Evolutionary conservation across 2,113 vertebrate species (phyloP), one percentile per base, ranked within the genome.

Genomic region (Heterotilapia buettikoferi): DNA sequence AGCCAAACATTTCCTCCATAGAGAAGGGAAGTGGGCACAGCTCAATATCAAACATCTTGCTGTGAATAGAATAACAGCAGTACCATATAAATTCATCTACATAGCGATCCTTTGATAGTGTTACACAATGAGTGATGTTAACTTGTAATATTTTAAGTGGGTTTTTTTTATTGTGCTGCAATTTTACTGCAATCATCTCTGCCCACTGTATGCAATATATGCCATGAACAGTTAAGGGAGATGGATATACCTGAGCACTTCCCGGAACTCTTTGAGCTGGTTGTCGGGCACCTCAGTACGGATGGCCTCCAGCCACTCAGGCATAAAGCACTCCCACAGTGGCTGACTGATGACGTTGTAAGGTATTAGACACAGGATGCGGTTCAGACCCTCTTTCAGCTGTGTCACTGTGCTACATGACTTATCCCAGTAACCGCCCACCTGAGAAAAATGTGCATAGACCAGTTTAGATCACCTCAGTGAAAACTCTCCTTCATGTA

Each of bases 1-100:
- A 99, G 84, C 98, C 98, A 93, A 99, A 99, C 99, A 99, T 99
- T 95, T 99, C 99, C 92, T 99, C 99, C 99, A 99, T 98, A 89
- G 98, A 99, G 95, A 99, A 99, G 10, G 99, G 99, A 33, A 99
- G 97, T 43, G 99, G 98, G 83, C 99, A 99, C 89, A 99, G 97
- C 92, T 99, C 99, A 57, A 99, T 99, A 90, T 99, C 99, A 97
- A 99, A 99, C 99, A 99, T 99, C 96, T 99, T 99, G 95, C 99
- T 99, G 95, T 43, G 91, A 90, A 82, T 10, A 91, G 26, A 94
- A 89, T 21, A 84, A 82, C 4, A 47, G 18, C 26, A 66, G 2
- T 2, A 21, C 53, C 5, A 43, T 29, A 33, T 47, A 6, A 73
- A 73, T 29, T 52, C 5, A 68, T 56, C 40, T 26, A 53, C 8